Base-by-base conservation (phyloP, 2,797 vertebrate species). In the Melopsittacus undulatus region DNA sequence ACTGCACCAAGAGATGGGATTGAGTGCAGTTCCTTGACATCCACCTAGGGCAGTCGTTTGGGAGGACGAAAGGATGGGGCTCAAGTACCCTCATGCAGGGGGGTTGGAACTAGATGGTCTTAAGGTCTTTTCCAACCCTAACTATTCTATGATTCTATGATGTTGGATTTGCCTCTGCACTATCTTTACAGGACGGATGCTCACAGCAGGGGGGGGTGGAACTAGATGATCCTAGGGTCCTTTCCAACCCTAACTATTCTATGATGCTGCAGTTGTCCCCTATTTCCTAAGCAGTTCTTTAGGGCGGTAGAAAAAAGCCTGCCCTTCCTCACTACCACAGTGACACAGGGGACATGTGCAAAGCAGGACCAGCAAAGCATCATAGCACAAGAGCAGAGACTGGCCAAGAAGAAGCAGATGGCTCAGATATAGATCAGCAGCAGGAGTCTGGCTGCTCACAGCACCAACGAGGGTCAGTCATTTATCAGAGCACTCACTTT, bases 401-500 rank as follows among this genome's bases (percentile, higher is more conserved):
- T 14, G 74, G 48, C 21, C 88, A 69, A 64, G 63, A 29, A 63
- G 32, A 43, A 17, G 16, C 0, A 56, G 21, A n/a, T 56, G 54
- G 16, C 73, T 62, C 68, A 45, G 63, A 32, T 4, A 19, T 32
- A 61, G 84, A 27, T 57, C 83, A 92, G 83, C 29, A 22, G 23
- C 64, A 62, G 7, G 2, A 75, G 52, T 10, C 63, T 1, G 46
- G 11, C 10, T 57, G n/a, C 54, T 16, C n/a, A 23, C 54, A 57
- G 56, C 14, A 57, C n/a, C 56, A 0, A 13, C 13, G 4, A 48
- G 30, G 40, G 2, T 29, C 20, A 5, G 12, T 0, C n/a, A 43
- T 32, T 7, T 5, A 16, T 4, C 2, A 1, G 21, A 49, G 24
- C 30, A 98, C 98, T 98, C 97, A 99, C 99, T 95, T 94, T 99